These are phyloP conservation scores for Stegophylla sp. DNA, from an alignment of 2,888 invertebrate species.

Conservation along the genomic window DNA sequence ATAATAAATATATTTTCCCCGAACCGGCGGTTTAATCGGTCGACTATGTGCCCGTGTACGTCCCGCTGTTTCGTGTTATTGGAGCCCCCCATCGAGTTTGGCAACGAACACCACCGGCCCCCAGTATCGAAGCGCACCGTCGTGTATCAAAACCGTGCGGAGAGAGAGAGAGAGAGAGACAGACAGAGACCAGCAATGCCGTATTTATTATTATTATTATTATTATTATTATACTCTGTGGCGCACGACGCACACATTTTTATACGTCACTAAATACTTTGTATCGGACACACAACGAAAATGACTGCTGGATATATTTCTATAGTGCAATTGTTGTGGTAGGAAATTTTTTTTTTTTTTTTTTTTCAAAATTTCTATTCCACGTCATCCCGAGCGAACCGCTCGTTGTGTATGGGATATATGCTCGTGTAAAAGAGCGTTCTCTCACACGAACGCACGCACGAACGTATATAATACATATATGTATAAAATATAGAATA, in stretches of 20 bases:
- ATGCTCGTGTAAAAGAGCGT: background rate
- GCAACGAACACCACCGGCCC: conserved; percentile 51
- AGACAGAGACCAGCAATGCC: background rate
- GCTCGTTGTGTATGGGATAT: conserved; percentile 24
- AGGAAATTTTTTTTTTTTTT: conserved; percentile 33
- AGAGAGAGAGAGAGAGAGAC: background rate
- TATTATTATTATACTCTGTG: conserved; percentile 38
- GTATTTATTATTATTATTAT: conserved; percentile 39
- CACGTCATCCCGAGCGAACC: background rate
- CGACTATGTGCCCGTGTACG: conserved; percentile 33
- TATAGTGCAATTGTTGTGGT: conserved; percentile 49
- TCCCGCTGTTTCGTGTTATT: conserved; percentile 56
- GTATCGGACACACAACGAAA: conserved; percentile 43
- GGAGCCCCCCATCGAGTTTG: conserved; percentile 55
- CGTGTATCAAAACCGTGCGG: conserved; percentile 14
- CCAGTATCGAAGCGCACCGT: conserved; percentile 2
- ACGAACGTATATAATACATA: background rate
- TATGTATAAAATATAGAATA: background rate
- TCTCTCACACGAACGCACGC: background rate
- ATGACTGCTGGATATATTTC: conserved; percentile 36
- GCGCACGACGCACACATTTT: conserved; percentile 40
- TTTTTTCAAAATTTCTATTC: conserved; percentile 32
- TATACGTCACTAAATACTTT: conserved; percentile 58
- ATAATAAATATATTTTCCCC: conserved; percentile 26
- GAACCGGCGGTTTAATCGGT: conserved; percentile 54